These are phyloP conservation scores for Rhingia campestris DNA, from an alignment of 2,888 invertebrate genomes.

Conservation along the genomic window DNA sequence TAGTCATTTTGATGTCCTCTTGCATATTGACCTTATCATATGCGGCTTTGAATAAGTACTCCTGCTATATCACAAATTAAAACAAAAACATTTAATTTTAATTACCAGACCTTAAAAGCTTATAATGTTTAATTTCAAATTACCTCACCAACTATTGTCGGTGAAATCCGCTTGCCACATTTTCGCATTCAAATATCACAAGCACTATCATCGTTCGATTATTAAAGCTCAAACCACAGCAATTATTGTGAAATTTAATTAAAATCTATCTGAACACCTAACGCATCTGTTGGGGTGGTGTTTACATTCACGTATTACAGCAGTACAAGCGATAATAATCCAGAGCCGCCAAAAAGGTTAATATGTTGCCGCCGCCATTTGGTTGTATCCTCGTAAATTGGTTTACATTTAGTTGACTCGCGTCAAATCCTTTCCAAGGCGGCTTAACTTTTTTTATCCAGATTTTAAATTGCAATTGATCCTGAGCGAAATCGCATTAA, in stretches of 20 bases:
- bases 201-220: background rate
- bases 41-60: too few species aligned
- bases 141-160: too few species aligned
- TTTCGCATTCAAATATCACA: background rate
- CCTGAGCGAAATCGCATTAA: conserved; percentile 20
- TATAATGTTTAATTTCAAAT: too few species aligned
- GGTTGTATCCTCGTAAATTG: conserved; percentile 9
- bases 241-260: background rate
- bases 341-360: background rate
- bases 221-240: background rate
- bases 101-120: too few species aligned
- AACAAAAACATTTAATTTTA: too few species aligned
- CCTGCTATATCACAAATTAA: too few species aligned
- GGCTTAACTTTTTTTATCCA: background rate
- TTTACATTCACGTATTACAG: background rate
- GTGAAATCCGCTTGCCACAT: background rate
- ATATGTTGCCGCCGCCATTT: background rate
- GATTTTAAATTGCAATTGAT: conserved; percentile 17
- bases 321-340: background rate
- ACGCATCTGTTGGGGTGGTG: background rate
- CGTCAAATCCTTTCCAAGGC: background rate
- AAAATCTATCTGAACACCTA: background rate
- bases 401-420: conserved; percentile 8
- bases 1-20: too few species aligned
- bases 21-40: too few species aligned